These are phyloP conservation scores for Arvicanthis niloticus DNA, from an alignment of 2,113 vertebrate genomes.

Conservation along the genomic window DNA sequence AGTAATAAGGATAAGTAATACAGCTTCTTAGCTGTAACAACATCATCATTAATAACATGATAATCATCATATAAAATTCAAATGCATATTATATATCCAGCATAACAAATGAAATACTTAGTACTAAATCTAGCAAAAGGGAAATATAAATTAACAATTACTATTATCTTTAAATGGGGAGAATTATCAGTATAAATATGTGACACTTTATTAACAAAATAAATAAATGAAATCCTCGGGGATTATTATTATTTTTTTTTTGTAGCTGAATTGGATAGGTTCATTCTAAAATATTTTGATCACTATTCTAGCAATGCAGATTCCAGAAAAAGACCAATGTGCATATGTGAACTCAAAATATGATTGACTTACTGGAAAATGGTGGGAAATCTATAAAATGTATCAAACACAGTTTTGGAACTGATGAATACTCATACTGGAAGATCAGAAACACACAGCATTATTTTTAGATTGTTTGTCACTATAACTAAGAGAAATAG, in stretches of 20 bases:
- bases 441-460: background rate
- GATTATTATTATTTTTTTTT: background rate
- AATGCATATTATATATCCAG: background rate
- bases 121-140: background rate
- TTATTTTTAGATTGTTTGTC: background rate
- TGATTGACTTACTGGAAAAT: background rate
- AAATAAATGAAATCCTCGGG: background rate
- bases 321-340: background rate
- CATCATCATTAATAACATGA: background rate
- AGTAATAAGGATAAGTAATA: background rate
- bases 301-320: background rate
- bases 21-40: background rate
- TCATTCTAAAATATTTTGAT: slow-evolving; percentile 10
- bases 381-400: background rate
- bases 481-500: background rate
- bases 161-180: background rate
- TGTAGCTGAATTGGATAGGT: background rate
- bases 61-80: background rate
- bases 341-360: background rate
- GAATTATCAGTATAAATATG: slow-evolving; percentile 10
- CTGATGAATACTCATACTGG: background rate
- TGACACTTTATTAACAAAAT: background rate
- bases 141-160: slow-evolving; percentile 38
- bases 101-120: background rate
- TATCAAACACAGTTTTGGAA: background rate